Conservation (phyloP, 2,113 vertebrate genomes). For the Thinocorus orbignyianus region DNA sequence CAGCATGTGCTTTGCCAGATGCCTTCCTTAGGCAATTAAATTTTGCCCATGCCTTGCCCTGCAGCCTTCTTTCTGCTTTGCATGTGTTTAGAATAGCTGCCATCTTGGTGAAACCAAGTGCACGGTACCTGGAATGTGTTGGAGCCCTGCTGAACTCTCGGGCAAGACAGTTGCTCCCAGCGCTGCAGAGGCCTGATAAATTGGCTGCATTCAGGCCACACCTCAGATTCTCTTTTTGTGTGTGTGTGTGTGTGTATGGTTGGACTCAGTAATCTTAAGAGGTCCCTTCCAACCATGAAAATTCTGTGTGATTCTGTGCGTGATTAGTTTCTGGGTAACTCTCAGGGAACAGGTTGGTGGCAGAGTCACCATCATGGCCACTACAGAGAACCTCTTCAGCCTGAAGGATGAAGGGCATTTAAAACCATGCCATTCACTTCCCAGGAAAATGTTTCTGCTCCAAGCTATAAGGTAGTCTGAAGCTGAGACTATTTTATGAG, state of each 20-base stretch:
- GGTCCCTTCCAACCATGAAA: too few relatives aligned
- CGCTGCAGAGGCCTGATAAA: not conserved
- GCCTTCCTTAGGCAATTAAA: not conserved
- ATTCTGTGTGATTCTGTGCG: too few relatives aligned
- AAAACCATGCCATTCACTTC: not conserved
- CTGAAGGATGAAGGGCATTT: not conserved
- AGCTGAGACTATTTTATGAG: not conserved
- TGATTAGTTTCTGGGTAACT: not conserved
- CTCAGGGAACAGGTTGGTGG: not conserved
- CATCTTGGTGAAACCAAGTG: not conserved
- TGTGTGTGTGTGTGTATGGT: too few relatives aligned
- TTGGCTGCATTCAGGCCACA: rapidly evolving
- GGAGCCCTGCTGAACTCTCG: not conserved
- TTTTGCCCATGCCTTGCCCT: not conserved
- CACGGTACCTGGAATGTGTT: rapidly evolving
- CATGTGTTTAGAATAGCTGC: not conserved
- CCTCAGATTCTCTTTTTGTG: not conserved
- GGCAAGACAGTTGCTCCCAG: not conserved
- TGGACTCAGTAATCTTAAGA: too few relatives aligned
- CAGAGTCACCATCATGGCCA: not conserved
- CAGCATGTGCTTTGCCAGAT: not conserved
- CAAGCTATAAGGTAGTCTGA: not conserved
- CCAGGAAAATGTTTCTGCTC: conserved; percentile 14
- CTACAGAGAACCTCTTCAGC: not conserved
- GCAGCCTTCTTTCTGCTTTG: not conserved